A percentile compares a stretch with the other conserved stretches of the same genome.
Conservation (phyloP, 2,797 vertebrate species). For the Oreochromis grahami region DNA sequence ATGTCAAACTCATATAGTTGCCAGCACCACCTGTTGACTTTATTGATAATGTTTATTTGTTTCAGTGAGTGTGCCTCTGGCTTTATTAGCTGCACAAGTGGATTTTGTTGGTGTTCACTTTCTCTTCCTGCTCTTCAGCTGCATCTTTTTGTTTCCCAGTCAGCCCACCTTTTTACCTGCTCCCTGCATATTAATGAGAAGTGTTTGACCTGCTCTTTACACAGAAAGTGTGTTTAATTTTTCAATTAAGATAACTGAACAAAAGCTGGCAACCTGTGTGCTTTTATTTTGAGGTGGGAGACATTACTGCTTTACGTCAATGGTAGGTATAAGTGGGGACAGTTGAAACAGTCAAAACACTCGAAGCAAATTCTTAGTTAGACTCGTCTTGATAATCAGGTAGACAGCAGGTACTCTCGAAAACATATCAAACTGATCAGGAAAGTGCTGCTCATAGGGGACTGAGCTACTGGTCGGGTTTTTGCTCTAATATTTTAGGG, state of each 20-base stretch:
- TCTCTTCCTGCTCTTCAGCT: not conserved
- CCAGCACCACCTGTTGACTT: constrained; percentile 11
- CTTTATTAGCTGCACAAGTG: constrained; percentile 16
- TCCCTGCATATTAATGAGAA: constrained; percentile 64
- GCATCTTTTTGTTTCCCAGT: not conserved
- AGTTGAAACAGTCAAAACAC: not conserved
- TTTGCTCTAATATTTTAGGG: not conserved
- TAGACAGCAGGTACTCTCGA: not conserved
- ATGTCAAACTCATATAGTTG: constrained; percentile 19
- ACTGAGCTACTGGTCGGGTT: not conserved
- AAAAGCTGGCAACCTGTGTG: constrained; percentile 8
- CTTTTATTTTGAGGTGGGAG: not conserved
- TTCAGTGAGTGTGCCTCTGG: constrained; percentile 23
- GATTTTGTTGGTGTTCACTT: not conserved
- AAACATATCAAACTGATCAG: not conserved
- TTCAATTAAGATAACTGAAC: constrained; percentile 84
- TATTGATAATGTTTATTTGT: not conserved
- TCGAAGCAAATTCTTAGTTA: not conserved
- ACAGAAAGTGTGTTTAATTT: constrained; percentile 92
- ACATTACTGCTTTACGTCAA: not conserved
- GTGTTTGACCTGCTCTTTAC: constrained; percentile 83
- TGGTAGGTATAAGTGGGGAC: not conserved
- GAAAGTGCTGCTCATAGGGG: not conserved
- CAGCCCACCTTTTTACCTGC: constrained; percentile 32
- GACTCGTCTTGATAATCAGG: not conserved